Evolutionary conservation across 2,888 invertebrate genomes (phyloP), one percentile per base, ranked within the genome.

Genomic region (Callyntrura guangdongensis): DNA sequence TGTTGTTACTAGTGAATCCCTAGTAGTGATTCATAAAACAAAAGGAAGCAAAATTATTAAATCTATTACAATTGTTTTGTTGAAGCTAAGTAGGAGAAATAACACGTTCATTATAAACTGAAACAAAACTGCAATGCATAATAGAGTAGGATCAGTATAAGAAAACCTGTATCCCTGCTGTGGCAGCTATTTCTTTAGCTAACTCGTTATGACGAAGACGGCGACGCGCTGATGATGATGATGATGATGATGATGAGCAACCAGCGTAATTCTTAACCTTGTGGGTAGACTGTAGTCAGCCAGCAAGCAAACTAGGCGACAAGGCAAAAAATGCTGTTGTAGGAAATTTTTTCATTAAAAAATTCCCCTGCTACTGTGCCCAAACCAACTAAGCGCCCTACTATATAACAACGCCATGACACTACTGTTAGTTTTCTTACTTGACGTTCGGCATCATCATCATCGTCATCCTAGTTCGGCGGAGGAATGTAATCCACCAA

Each of bases 281-380:
- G 69, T 69, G 45, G 36, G 36, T 17, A 69, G 36, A 17, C 6
- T n/a, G 12, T 45, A 47, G 77, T 25, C 49, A 36, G 6, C n/a
- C n/a, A 11, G 59, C 25, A 27, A 64, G 27, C 61, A 64, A 64
- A 82, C 64, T 64, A 45, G 82, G 47, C 64, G 82, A 83, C 83
- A 20, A 59, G 36, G 47, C 59, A 45, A 84, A 84, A 84, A 84
- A 69, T 72, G 84, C 67, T 84, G 84, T 86, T 86, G 86, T 77
- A 86, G 86, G 86, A 86, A 86, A 86, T 86, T 45, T 36, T 36
- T 77, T 53, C 77, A 53, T 77, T 25, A 22, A 9, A 64, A 64
- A 25, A 25, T 64, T n/a, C 61, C 20, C 12, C 25, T 27, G 27
- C 64, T 64, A 27, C 64, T 64, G 36, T 36, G 36, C 36, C 36